phyloP scores from a whole-genome alignment of 92 coral and sea anemone species.

The Actinostola sp. region DNA sequence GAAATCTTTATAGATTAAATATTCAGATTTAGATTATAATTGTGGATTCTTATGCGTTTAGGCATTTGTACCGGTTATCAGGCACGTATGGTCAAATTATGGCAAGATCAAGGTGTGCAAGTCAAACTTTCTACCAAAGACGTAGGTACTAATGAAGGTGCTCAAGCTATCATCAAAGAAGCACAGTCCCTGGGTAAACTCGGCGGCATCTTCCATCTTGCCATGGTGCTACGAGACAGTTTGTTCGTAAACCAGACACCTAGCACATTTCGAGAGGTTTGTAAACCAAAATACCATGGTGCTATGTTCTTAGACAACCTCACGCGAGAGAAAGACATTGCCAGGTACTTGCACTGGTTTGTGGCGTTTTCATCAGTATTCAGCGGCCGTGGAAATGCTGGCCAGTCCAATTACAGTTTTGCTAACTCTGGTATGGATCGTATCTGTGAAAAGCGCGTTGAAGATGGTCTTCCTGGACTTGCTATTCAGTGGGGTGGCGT shows the following conservation, averaged over 20 bases:
- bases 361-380: constrained; percentile 85
- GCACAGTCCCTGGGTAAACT: constrained; percentile 68
- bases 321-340: constrained; percentile 60
- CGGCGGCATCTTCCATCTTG: constrained; percentile 84
- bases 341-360: constrained; percentile 75
- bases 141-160: constrained; percentile 68
- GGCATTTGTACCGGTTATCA: constrained; percentile 88
- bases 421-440: constrained; percentile 90
- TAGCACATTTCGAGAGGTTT: constrained; percentile 67
- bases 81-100: constrained; percentile 75
- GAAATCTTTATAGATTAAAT: no score
- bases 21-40: no score
- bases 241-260: constrained; percentile 74
- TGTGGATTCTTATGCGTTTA: constrained; percentile 1
- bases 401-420: constrained; percentile 81
- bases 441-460: constrained; percentile 66
- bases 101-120: constrained; percentile 78
- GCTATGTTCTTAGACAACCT: constrained; percentile 67
- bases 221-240: constrained; percentile 75
- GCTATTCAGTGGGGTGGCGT: constrained; percentile 90
- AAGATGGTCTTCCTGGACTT: constrained; percentile 77
- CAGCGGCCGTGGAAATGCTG: constrained; percentile 86
- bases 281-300: constrained; percentile 74
- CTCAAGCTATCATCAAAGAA: constrained; percentile 52
- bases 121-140: constrained; percentile 63